A percentile compares a stretch with the other conserved stretches of the same genome.
phyloP scores from a whole-genome alignment of 1,140 invertebrate species.

The Eumaeus atala region DNA sequence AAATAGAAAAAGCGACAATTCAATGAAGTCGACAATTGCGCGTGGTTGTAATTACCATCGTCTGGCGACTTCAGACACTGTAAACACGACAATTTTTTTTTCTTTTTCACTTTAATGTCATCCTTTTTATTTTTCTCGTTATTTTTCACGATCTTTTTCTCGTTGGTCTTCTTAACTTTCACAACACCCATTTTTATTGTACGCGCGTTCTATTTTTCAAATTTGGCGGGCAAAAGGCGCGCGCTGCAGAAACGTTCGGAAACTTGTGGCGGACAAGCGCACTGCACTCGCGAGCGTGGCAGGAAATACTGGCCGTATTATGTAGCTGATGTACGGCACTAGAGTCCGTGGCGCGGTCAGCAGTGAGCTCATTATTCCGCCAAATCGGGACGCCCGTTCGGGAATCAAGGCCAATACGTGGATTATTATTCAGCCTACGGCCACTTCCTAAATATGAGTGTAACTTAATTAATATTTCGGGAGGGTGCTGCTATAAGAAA shows the following conservation, averaged over 20 bases:
- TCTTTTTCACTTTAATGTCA: slow-evolving; percentile 66
- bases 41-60: slow-evolving; percentile 43
- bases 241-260: slow-evolving; percentile 53
- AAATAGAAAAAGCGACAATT: too few species aligned
- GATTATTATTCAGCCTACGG: slow-evolving; percentile 61
- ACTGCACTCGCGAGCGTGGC: slow-evolving; percentile 56
- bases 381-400: slow-evolving; percentile 58
- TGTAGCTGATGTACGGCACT: slow-evolving; percentile 37
- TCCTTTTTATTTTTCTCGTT: slow-evolving; percentile 55
- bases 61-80: slow-evolving; percentile 65
- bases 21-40: too few species aligned
- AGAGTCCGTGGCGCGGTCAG: slow-evolving; percentile 35
- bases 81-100: slow-evolving; percentile 68
- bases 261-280: slow-evolving; percentile 64
- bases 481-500: slow-evolving; percentile 40
- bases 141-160: slow-evolving; percentile 38
- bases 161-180: slow-evolving; percentile 52
- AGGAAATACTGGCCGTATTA: slow-evolving; percentile 43
- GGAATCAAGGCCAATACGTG: slow-evolving; percentile 69
- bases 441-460: slow-evolving; percentile 57
- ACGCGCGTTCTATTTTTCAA: slow-evolving; percentile 32
- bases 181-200: slow-evolving; percentile 61
- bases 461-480: slow-evolving; percentile 61
- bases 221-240: slow-evolving; percentile 36
- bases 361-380: slow-evolving; percentile 52